These are phyloP conservation scores for Megamerina dolium DNA, from an alignment of 2,888 invertebrate species.

Conservation along the genomic window DNA sequence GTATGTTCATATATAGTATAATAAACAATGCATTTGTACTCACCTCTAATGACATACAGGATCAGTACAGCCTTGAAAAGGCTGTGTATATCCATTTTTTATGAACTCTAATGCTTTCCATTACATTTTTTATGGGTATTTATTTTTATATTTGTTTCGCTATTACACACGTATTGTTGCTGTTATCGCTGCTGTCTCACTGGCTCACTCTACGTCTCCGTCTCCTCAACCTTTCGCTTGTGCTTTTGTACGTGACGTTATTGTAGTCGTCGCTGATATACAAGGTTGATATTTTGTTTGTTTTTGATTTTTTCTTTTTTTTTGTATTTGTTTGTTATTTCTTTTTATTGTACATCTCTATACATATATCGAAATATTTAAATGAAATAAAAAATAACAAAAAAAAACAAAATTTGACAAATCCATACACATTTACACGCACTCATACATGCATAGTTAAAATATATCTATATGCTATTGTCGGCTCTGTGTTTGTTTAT, in stretches of 20 bases:
- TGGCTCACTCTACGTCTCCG: conserved; percentile 6
- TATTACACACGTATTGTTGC: conserved; percentile 2
- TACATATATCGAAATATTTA: too few species aligned
- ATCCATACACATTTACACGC: not conserved
- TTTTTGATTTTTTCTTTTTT: conserved; percentile 7
- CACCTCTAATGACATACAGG: conserved; percentile 48
- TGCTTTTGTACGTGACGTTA: conserved; percentile 10
- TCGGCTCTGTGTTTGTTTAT: conserved; percentile 14
- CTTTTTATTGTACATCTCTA: conserved; percentile 1
- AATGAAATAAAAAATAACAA: too few species aligned
- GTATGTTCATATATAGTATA: too few species aligned
- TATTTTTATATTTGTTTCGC: conserved; percentile 8
- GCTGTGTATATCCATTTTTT: conserved; percentile 51
- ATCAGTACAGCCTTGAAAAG: conserved; percentile 51
- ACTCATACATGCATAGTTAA: conserved; percentile 1
- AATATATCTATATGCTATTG: conserved; percentile 14
- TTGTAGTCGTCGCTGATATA: too few species aligned
- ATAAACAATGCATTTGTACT: conserved; percentile 29
- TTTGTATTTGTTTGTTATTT: conserved; percentile 2
- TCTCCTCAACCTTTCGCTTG: not conserved
- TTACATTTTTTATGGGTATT: conserved; percentile 46
- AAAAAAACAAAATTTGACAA: too few species aligned
- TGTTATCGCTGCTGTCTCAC: conserved; percentile 25
- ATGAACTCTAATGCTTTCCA: conserved; percentile 48
- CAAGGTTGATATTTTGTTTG: too few species aligned